These are phyloP conservation scores for Trichomalopsis sarcophagae DNA, from an alignment of 1,140 invertebrate species.

Conservation along the genomic window DNA sequence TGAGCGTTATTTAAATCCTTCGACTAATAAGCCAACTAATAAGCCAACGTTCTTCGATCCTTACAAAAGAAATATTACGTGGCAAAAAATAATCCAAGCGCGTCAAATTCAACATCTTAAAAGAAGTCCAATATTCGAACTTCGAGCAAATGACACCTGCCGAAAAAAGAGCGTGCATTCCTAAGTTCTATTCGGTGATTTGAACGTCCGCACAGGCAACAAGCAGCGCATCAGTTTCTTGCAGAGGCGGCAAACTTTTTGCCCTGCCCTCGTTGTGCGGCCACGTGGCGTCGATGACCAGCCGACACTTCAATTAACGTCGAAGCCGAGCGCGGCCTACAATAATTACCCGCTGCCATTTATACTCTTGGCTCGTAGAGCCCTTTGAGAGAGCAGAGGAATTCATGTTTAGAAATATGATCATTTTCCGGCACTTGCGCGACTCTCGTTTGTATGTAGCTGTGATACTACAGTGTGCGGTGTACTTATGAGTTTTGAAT, in stretches of 20 bases:
- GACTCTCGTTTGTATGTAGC: too few relatives aligned
- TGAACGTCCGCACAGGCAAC: slow-evolving; percentile 57
- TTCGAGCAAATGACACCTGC: too few relatives aligned
- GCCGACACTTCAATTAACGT: slow-evolving; percentile 41
- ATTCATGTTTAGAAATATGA: background rate
- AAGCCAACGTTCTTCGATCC: background rate
- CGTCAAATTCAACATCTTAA: too few relatives aligned
- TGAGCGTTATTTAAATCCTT: background rate
- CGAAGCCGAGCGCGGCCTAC: background rate
- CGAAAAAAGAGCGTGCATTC: background rate
- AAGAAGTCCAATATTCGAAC: too few relatives aligned
- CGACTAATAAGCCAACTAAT: background rate
- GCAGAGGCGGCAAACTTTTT: slow-evolving; percentile 53
- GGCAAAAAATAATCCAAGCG: too few relatives aligned
- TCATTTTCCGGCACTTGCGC: slow-evolving; percentile 24
- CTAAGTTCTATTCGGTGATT: background rate
- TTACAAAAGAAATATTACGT: background rate
- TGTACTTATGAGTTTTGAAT: background rate
- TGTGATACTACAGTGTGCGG: background rate
- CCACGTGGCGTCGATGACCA: slow-evolving; percentile 25
- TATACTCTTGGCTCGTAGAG: too few relatives aligned
- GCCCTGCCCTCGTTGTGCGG: slow-evolving; percentile 45
- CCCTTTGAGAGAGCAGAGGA: slow-evolving; percentile 6
- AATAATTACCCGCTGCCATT: slow-evolving; percentile 5
- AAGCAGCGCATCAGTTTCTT: slow-evolving; percentile 18